phyloP scores from a whole-genome alignment of 2,113 vertebrate genomes.

The Irena cyanogastra region DNA sequence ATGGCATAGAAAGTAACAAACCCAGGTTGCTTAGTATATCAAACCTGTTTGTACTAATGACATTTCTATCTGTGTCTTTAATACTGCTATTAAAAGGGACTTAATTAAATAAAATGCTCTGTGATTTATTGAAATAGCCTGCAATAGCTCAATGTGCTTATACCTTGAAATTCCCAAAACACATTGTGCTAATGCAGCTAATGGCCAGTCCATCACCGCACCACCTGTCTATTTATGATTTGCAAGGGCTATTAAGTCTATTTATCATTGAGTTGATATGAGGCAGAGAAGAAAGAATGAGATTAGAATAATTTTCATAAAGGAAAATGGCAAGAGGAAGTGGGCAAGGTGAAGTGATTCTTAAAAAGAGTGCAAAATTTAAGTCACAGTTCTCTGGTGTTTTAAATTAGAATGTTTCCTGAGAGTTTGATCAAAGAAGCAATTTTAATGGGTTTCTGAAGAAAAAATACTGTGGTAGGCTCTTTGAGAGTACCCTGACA shows the following conservation, averaged over 20 bases:
- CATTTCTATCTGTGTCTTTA: background rate
- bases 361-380: background rate
- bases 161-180: background rate
- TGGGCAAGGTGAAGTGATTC: background rate
- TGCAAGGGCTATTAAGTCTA: background rate
- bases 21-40: background rate
- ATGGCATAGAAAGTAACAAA: background rate
- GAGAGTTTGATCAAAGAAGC: background rate
- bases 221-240: background rate
- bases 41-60: background rate
- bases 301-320: background rate
- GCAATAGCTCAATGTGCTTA: background rate
- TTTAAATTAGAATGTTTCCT: background rate
- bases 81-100: background rate
- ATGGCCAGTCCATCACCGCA: background rate
- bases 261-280: conserved; percentile 1
- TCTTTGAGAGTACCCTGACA: background rate
- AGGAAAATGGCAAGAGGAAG: background rate
- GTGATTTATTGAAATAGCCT: conserved; percentile 1
- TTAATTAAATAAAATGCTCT: background rate
- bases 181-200: conserved; percentile 1
- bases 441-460: background rate
- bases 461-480: background rate
- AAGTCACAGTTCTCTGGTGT: background rate
- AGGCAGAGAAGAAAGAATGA: background rate